Base-by-base conservation (phyloP, 2,888 invertebrate genomes). In the Anorthoa munda region DNA sequence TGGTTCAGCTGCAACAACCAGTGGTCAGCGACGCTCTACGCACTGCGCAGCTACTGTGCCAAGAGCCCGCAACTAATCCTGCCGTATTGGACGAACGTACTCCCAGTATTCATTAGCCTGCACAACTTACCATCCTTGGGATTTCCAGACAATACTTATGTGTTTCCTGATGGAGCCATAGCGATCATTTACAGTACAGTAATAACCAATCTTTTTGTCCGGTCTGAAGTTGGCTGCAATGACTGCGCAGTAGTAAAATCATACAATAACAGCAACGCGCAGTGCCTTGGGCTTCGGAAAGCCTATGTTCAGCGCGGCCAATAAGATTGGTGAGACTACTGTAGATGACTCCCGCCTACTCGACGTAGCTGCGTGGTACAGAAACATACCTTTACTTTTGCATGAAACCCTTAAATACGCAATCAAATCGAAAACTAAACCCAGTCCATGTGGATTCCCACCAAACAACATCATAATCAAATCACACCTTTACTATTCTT, bases 401-500 rank as follows among this genome's bases (percentile, higher is more conserved):
- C 18, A 23, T 31, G 18, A 68, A 68, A 15, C 21, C 18, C 11
- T 31, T 39, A 21, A 21, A 21, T 18, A 23, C 17, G 21, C n/a
- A 53, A 67, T 46, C 2, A 46, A 26, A 46, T 68, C n/a, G 2
- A 45, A 55, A 45, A 17, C n/a, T 13, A 45, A 13, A 12, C 21
- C 39, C 0, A 39, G 39, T 45, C 11, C 26, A 26, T 31, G 7
- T 11, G 56, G 2, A 21, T 23, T 9, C 17, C 9, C 4, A 23
- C 21, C 15, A 45, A 45, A 45, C 21, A 61, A 21, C 39, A 50
- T 26, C 11, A 45, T 15, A 51, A 50, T 45, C n/a, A n/a, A 66
- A 60, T 67, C 63, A 31, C 84, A 95, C 95, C 93, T 95, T 94
- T 61, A 90, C 75, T 81, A 95, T 92, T 80, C 95, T 90, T 86